Evolutionary conservation across 2,888 invertebrate species (phyloP).

Genomic region (Plagodis dolabraria): DNA sequence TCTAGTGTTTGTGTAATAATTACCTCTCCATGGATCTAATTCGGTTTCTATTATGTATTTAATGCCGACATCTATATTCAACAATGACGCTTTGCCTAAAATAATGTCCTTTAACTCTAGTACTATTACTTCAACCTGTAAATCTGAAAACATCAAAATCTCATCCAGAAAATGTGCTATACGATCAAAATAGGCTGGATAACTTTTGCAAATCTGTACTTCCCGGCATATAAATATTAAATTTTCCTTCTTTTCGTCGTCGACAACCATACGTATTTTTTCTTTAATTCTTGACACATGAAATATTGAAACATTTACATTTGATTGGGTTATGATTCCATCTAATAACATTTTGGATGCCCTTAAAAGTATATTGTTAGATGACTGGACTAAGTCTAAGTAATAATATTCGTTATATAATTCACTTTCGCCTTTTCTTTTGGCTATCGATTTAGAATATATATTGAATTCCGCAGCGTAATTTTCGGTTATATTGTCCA

Average conservation of each 20-base stretch:
- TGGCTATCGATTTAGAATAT: slow-evolving; percentile 1
- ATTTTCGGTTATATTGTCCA: not conserved
- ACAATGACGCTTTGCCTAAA: slow-evolving; percentile 27
- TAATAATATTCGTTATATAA: slow-evolving; percentile 9
- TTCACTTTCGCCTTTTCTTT: not conserved
- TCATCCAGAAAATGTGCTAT: slow-evolving; percentile 44
- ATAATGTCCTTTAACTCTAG: slow-evolving; percentile 24
- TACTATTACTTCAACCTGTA: slow-evolving; percentile 36
- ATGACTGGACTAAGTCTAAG: slow-evolving; percentile 2
- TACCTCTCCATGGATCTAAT: slow-evolving; percentile 10
- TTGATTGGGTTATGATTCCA: not conserved
- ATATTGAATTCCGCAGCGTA: not conserved
- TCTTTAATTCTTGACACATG: not conserved
- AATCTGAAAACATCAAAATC: slow-evolving; percentile 41
- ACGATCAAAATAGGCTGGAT: slow-evolving; percentile 50
- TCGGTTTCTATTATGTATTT: slow-evolving; percentile 28
- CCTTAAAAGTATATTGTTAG: slow-evolving; percentile 3
- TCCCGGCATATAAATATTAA: slow-evolving; percentile 4
- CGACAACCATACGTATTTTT: not conserved
- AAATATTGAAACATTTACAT: not conserved
- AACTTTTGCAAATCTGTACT: slow-evolving; percentile 46
- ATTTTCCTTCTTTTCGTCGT: slow-evolving; percentile 3
- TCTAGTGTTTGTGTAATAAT: slow-evolving; percentile 33
- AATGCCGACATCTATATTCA: slow-evolving; percentile 42
- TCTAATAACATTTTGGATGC: not conserved